Evolutionary conservation across 2,797 vertebrate species (phyloP).

Genomic region (Mareca strepera): DNA sequence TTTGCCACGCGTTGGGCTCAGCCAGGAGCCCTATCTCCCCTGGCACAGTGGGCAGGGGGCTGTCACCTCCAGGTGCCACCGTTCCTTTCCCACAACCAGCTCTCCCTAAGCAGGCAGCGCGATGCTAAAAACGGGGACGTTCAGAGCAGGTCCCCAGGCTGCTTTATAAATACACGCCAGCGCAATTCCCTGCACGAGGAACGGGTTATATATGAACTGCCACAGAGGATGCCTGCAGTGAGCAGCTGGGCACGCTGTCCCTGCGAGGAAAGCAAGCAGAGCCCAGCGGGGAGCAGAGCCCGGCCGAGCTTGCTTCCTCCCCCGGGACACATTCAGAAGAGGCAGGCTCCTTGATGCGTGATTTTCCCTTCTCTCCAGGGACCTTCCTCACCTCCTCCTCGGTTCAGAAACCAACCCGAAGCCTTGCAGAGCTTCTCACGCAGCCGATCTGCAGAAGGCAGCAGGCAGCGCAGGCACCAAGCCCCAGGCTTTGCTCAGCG

Average conservation of each 20-base stretch:
- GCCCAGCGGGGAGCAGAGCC: background rate
- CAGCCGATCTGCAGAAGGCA: background rate
- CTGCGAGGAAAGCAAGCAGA: background rate
- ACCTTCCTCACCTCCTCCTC: background rate
- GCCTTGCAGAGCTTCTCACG: background rate
- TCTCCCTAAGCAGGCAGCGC: background rate
- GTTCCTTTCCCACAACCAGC: background rate
- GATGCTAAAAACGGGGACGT: background rate
- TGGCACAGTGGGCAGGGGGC: background rate
- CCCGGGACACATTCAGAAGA: background rate
- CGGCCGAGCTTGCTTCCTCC: background rate
- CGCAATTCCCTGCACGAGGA: background rate
- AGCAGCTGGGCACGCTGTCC: background rate
- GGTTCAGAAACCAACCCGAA: background rate
- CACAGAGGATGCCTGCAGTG: background rate
- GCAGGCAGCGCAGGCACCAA: background rate
- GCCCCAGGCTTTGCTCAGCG: background rate
- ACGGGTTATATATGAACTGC: background rate
- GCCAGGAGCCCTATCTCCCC: background rate
- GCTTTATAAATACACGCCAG: background rate
- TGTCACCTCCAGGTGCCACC: background rate
- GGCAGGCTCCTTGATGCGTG: background rate
- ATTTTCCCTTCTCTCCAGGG: background rate
- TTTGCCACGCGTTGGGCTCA: background rate
- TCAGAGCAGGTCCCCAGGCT: constrained; percentile 38